Evolutionary conservation across 2,888 invertebrate genomes (phyloP).

Genomic region (Macropis europaea): DNA sequence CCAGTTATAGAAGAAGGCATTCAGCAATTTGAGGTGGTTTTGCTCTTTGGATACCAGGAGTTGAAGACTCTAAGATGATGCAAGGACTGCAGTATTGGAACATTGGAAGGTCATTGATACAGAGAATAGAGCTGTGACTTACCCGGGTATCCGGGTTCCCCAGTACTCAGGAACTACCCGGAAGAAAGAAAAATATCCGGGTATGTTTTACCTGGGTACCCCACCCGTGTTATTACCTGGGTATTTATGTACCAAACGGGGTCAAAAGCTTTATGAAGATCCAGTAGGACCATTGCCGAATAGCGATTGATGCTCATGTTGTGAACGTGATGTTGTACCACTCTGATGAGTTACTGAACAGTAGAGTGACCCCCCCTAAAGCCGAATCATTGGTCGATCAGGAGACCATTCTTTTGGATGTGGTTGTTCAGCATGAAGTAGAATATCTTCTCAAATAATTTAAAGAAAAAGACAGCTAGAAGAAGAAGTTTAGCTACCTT

Average conservation of each 20-base stretch:
- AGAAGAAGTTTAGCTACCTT: not conserved
- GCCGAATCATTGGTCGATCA: not conserved
- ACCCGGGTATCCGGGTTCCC: not conserved
- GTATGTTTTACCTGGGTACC: no score
- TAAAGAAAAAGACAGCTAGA: not conserved
- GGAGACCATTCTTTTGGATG: no score
- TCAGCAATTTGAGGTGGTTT: not conserved
- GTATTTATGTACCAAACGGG: not conserved
- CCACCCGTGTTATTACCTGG: no score
- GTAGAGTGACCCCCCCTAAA: not conserved
- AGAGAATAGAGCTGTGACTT: not conserved
- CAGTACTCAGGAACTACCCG: not conserved
- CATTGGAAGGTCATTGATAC: not conserved
- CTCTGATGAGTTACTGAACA: not conserved
- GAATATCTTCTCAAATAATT: not conserved
- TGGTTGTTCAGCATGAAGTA: no score
- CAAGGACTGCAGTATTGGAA: not conserved
- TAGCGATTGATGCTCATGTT: not conserved
- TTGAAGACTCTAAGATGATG: not conserved
- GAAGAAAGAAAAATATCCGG: no score
- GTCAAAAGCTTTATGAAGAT: not conserved
- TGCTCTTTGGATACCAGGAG: not conserved
- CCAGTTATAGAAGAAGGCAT: not conserved
- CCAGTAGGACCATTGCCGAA: not conserved
- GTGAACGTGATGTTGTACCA: not conserved